These are phyloP conservation scores for Chascanopsetta lugubris DNA, from an alignment of 2,113 vertebrate genomes.

Conservation along the genomic window DNA sequence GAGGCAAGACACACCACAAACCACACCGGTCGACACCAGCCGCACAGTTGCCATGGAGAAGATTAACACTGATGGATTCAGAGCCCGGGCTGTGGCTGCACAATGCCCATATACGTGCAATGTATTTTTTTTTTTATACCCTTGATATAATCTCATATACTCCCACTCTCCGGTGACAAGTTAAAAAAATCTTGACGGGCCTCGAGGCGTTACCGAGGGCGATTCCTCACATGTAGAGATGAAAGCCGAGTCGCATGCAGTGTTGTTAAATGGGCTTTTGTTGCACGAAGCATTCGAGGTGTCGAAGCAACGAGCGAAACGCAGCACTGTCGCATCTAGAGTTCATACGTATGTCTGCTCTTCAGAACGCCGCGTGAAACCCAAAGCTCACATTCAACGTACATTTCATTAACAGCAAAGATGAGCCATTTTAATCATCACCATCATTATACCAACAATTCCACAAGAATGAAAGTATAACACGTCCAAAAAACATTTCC, in stretches of 20 bases:
- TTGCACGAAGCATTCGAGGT: constrained; percentile 54
- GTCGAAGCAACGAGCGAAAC: constrained; percentile 40
- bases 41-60: constrained; percentile 75
- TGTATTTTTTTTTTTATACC: constrained; percentile 49
- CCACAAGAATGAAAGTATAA: constrained; percentile 79
- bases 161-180: constrained; percentile 33
- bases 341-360: constrained; percentile 37
- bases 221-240: constrained; percentile 47
- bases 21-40: constrained; percentile 62
- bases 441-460: constrained; percentile 70
- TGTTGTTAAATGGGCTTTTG: constrained; percentile 49
- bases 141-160: constrained; percentile 40
- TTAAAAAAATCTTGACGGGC: constrained; percentile 47
- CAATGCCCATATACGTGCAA: constrained; percentile 60
- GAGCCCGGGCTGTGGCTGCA: constrained; percentile 56
- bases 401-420: constrained; percentile 66
- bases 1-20: constrained; percentile 62
- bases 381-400: constrained; percentile 63
- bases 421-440: constrained; percentile 70
- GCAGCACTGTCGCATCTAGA: constrained; percentile 36
- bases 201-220: constrained; percentile 49
- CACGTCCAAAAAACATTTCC: constrained; percentile 67
- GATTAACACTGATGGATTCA: constrained; percentile 74
- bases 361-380: constrained; percentile 57
- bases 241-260: constrained; percentile 65